Conservation (phyloP, 2,113 vertebrate species). For the Engystomops pustulosus region DNA sequence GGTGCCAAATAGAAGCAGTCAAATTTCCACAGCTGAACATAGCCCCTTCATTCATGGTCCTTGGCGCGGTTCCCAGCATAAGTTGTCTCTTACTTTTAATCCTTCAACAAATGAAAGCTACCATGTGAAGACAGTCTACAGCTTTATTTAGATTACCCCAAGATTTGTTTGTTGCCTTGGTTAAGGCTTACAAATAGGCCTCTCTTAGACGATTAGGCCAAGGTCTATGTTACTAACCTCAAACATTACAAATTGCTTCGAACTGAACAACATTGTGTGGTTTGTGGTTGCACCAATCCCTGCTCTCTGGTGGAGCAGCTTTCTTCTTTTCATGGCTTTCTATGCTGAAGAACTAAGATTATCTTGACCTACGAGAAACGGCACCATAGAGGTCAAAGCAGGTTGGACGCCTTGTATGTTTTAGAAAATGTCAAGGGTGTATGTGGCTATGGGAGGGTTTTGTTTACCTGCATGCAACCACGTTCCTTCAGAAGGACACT, state of each 20-base stretch:
- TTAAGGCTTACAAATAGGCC: conserved; percentile 5
- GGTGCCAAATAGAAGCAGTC: conserved; percentile 1
- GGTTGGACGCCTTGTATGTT: not conserved
- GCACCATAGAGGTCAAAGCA: not conserved
- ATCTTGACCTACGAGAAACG: too few relatives aligned
- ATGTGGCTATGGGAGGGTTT: too few relatives aligned
- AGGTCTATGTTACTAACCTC: conserved; percentile 1
- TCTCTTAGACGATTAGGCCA: not conserved
- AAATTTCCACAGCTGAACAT: conserved; percentile 27
- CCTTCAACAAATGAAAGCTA: conserved; percentile 34
- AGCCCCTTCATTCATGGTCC: conserved; percentile 20
- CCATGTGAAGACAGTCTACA: conserved; percentile 30
- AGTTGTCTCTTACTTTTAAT: conserved; percentile 43
- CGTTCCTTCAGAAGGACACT: too few relatives aligned
- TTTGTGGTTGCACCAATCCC: not conserved
- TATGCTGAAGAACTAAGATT: not conserved
- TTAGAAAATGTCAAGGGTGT: not conserved
- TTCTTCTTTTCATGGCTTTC: not conserved
- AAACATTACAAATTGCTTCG: not conserved
- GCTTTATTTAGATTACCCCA: conserved; percentile 36
- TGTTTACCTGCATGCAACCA: too few relatives aligned
- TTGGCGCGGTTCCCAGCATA: conserved; percentile 26
- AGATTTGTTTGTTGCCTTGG: conserved; percentile 20
- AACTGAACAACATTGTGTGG: not conserved
- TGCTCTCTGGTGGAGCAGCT: not conserved